A percentile compares a stretch with the other conserved stretches of the same genome.
Evolutionary conservation across 2,888 invertebrate species (phyloP).

Genomic region (Trissolcus brochymenae): DNA sequence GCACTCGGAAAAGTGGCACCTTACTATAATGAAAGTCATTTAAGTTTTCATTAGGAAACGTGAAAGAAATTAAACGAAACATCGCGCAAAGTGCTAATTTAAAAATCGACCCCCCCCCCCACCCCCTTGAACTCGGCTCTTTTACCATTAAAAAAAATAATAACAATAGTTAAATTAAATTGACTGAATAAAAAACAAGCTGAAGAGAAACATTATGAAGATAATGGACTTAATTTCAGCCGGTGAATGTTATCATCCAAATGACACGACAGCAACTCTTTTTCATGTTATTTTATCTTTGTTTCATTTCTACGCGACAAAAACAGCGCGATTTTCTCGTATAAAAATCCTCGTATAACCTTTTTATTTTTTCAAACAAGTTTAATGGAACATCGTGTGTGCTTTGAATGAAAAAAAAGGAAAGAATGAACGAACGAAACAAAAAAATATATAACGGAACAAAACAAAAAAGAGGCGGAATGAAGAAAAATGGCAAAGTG

Average conservation of each 20-base stretch:
- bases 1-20: slow-evolving; percentile 27
- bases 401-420: no score
- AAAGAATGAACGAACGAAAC: no score
- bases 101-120: slow-evolving; percentile 8
- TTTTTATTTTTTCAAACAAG: slow-evolving; percentile 1
- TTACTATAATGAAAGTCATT: slow-evolving; percentile 45
- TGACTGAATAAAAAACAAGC: slow-evolving; percentile 12
- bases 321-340: not conserved
- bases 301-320: not conserved
- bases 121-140: no score
- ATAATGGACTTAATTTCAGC: slow-evolving; percentile 14
- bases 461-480: no score
- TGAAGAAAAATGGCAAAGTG: no score
- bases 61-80: slow-evolving; percentile 40
- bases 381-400: not conserved
- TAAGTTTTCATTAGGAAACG: slow-evolving; percentile 47
- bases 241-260: not conserved
- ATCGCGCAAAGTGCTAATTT: slow-evolving; percentile 36
- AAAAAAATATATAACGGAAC: no score
- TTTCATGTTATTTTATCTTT: slow-evolving; percentile 2
- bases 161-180: slow-evolving; percentile 31
- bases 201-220: not conserved
- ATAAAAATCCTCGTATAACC: not conserved
- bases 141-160: slow-evolving; percentile 12
- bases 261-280: not conserved